Conservation (phyloP, 2,113 vertebrate species). For the Phylloscopus trochilus region DNA sequence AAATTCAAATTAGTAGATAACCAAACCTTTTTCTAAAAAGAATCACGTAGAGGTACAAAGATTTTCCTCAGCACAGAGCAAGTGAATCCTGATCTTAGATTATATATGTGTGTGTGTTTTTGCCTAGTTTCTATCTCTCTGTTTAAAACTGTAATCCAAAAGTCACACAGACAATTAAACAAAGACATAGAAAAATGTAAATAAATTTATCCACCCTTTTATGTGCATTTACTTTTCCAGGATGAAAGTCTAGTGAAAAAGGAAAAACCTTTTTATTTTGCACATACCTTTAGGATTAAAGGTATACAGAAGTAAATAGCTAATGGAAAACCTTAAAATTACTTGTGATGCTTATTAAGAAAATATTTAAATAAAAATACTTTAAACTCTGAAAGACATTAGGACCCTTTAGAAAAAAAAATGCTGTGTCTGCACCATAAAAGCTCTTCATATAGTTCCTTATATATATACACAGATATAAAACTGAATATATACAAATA, state of each 20-base stretch:
- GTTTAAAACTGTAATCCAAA: constrained; percentile 3
- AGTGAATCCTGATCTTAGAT: background rate
- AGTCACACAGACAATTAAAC: background rate
- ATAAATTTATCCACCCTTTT: background rate
- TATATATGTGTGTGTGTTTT: background rate
- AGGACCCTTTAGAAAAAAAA: background rate
- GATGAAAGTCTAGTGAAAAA: constrained; percentile 37
- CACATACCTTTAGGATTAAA: background rate
- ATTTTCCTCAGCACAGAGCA: background rate
- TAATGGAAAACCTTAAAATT: background rate
- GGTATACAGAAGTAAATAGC: background rate
- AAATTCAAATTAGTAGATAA: constrained; percentile 22
- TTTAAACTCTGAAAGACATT: background rate
- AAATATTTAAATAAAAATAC: background rate
- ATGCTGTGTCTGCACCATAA: background rate
- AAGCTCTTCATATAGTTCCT: background rate
- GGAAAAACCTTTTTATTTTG: background rate
- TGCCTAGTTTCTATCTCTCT: background rate
- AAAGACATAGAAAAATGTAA: constrained; percentile 1
- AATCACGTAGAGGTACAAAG: background rate
- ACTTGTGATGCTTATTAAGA: background rate
- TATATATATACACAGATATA: background rate
- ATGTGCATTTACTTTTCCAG: constrained; percentile 13
- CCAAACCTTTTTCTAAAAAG: background rate
- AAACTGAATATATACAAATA: background rate